Evolutionary conservation across 2,113 vertebrate genomes (phyloP).

Genomic region (Callochromis pleurospilus): DNA sequence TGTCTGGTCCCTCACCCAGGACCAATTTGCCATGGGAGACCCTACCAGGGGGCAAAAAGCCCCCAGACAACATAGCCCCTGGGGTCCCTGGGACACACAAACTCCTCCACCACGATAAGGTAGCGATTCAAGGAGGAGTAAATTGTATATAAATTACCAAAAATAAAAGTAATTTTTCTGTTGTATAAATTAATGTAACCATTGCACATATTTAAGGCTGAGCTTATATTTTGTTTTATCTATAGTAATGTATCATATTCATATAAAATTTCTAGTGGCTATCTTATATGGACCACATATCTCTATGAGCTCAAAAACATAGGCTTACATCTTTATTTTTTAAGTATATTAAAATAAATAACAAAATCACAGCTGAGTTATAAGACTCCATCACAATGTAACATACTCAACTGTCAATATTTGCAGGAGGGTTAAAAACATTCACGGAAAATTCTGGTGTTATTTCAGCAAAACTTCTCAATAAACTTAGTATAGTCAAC

Average conservation of each 20-base stretch:
- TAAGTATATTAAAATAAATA: neutral
- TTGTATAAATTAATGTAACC: neutral
- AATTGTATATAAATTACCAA: neutral
- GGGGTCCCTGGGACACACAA: no score
- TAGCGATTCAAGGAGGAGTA: no score
- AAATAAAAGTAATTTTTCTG: neutral
- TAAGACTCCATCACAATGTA: neutral
- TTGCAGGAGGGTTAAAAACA: neutral
- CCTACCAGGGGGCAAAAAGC: no score
- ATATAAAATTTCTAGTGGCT: neutral
- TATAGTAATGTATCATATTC: neutral
- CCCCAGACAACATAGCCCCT: no score
- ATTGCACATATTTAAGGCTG: neutral
- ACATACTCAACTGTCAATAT: neutral
- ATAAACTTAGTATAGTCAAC: neutral
- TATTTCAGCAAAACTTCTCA: neutral
- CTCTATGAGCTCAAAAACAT: neutral
- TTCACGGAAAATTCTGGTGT: neutral
- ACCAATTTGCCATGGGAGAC: no score
- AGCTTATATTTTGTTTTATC: neutral
- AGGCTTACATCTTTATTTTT: neutral
- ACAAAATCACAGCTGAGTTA: neutral
- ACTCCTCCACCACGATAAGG: no score
- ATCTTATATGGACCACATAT: neutral
- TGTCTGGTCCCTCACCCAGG: no score